Evolutionary conservation across 1,140 invertebrate species (phyloP), one percentile per base, ranked within the genome.

Genomic region (Pseudomyrmex flavicornis): DNA sequence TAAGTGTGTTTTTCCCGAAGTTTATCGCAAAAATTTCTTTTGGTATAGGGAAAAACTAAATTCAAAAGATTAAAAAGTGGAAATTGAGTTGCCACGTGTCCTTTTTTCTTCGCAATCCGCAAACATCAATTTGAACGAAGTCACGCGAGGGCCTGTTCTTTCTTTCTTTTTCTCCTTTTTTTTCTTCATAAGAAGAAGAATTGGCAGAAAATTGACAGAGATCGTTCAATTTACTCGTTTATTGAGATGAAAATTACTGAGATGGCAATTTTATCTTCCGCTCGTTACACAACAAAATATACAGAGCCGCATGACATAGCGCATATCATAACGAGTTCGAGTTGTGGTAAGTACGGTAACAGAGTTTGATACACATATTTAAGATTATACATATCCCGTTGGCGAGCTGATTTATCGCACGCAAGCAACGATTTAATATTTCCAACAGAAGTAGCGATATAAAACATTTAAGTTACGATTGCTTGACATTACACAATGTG

Each of bases 401-500:
- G 65, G 65, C 54, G 65, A 58, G 52, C 75, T 69, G 75, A 79
- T 79, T 79, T 79, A 79, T 79, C 65, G 35, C 35, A 79, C 76
- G 35, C 59, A 61, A 52, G 20, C 76, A 15, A 65, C 65, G 52
- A 70, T 79, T 79, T 79, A 79, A 79, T 70, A 79, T 70, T 10
- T 17, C n/a, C 44, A 13, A 69, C 76, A 70, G 52, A 35, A n/a
- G 15, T 69, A 79, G 70, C 52, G 76, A 79, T 48, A 58, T 70
- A 59, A 79, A 79, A 79, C 54, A 79, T 44, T 79, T 79, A 79
- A 59, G 76, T 79, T 54, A 70, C 65, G 76, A 70, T 79, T 54
- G 35, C 52, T 48, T 63, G 65, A 58, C 76, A 46, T 79, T 68
- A 48, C 17, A 10, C n/a, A 52, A 44, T 26, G 48, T 66, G 52